These are phyloP conservation scores for Potamarius usumacintae DNA, from an alignment of 2,113 vertebrate genomes.

Conservation along the genomic window DNA sequence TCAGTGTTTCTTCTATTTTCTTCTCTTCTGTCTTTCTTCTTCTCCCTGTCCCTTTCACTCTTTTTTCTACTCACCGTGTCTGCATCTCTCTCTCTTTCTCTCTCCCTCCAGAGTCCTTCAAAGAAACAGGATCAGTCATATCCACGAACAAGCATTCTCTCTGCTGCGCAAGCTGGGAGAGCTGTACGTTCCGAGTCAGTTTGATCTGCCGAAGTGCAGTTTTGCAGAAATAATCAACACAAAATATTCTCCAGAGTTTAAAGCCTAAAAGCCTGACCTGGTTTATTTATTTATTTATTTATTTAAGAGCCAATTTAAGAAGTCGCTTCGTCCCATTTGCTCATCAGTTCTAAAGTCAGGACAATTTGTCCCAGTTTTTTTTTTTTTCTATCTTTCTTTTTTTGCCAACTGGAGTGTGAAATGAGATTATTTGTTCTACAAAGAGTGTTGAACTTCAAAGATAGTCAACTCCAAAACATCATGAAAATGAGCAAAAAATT, in stretches of 20 bases:
- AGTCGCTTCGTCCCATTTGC: slow-evolving; percentile 1
- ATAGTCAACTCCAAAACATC: not conserved
- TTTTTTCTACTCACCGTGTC: not conserved
- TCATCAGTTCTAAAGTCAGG: slow-evolving; percentile 36
- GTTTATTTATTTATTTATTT: slow-evolving; percentile 1
- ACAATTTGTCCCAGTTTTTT: not conserved
- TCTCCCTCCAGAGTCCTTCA: slow-evolving; percentile 81
- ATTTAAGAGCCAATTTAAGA: not conserved
- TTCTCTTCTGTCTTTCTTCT: not conserved
- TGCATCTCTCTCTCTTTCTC: slow-evolving; percentile 1
- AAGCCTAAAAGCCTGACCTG: not conserved
- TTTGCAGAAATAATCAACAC: slow-evolving; percentile 35
- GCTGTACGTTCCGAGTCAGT: slow-evolving; percentile 79
- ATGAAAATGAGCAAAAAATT: not conserved
- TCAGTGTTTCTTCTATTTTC: not conserved
- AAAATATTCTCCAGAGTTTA: slow-evolving; percentile 32
- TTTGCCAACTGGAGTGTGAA: slow-evolving; percentile 10
- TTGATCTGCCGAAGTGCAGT: not conserved
- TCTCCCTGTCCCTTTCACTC: not conserved
- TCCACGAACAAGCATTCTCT: slow-evolving; percentile 85
- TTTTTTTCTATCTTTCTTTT: not conserved
- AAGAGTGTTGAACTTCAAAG: slow-evolving; percentile 26
- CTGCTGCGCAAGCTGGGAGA: slow-evolving; percentile 85
- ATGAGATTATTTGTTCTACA: slow-evolving; percentile 22
- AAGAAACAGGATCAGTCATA: slow-evolving; percentile 82